Percentiles rank a stretch among this genome's conserved stretches.
These are phyloP conservation scores for Periparus ater DNA, from an alignment of 2,797 vertebrate genomes.

Conservation along the genomic window DNA sequence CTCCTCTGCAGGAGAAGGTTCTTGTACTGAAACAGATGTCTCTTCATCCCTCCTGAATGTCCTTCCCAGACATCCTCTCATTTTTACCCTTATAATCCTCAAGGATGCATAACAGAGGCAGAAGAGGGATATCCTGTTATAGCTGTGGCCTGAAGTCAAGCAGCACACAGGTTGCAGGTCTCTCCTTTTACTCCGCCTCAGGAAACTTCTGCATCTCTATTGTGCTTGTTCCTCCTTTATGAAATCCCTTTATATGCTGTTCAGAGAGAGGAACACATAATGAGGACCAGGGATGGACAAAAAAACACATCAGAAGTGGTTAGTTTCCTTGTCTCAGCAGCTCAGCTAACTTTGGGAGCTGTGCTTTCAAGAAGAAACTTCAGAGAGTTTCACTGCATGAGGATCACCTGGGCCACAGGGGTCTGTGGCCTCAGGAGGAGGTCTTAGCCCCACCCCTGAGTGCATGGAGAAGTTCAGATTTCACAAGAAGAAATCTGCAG, in stretches of 20 bases:
- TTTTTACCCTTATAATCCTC: not conserved
- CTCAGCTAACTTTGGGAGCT: not conserved
- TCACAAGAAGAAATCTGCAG: not conserved
- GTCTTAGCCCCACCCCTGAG: not conserved
- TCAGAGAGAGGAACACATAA: not conserved
- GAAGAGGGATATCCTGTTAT: not conserved
- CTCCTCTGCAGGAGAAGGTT: not conserved
- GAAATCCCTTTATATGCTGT: not conserved
- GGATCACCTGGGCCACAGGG: not conserved
- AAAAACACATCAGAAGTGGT: not conserved
- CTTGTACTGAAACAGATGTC: not conserved
- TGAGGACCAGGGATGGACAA: rapidly evolving
- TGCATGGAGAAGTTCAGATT: not conserved
- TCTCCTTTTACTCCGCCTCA: not conserved
- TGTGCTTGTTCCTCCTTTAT: not conserved
- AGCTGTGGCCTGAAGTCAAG: not conserved
- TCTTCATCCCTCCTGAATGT: not conserved
- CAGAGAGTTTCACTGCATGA: not conserved
- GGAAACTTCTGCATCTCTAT: not conserved
- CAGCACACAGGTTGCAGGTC: not conserved
- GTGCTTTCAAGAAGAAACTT: not conserved
- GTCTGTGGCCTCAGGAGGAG: not conserved
- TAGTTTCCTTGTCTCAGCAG: not conserved
- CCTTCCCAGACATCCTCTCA: not conserved
- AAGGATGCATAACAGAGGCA: not conserved